Evolutionary conservation across 64 coral and sea anemone genomes (phyloP).

Genomic region (Anthopleura sola): DNA sequence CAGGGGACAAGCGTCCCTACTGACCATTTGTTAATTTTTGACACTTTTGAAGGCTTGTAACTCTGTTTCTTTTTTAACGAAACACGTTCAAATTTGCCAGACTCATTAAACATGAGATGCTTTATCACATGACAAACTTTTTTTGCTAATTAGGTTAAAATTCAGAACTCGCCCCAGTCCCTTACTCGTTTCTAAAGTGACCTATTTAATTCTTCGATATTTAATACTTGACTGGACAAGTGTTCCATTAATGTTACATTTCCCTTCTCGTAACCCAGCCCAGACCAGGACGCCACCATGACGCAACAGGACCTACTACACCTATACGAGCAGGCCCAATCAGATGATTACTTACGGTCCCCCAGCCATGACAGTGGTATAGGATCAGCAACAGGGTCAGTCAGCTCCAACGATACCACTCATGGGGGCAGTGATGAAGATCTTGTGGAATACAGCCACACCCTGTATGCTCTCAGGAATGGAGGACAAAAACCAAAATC

Average conservation of each 20-base stretch:
- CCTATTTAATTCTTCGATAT: too few relatives aligned
- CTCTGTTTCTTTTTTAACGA: too few relatives aligned
- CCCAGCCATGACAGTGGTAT: constrained; percentile 79
- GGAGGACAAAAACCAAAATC: not conserved
- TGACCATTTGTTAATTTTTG: too few relatives aligned
- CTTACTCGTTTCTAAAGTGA: not conserved
- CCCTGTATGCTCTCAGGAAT: constrained; percentile 11
- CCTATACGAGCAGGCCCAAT: constrained; percentile 63
- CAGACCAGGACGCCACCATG: constrained; percentile 23
- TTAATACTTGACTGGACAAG: too few relatives aligned
- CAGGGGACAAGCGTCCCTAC: too few relatives aligned
- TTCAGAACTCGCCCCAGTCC: too few relatives aligned
- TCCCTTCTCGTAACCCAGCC: not conserved
- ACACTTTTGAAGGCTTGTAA: too few relatives aligned
- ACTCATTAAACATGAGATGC: too few relatives aligned
- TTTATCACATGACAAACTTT: too few relatives aligned
- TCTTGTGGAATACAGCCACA: constrained; percentile 59
- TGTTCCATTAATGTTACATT: not conserved
- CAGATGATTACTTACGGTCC: constrained; percentile 38
- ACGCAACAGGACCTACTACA: constrained; percentile 54
- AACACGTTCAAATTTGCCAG: too few relatives aligned
- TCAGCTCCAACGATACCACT: constrained; percentile 93
- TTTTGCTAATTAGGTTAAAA: too few relatives aligned
- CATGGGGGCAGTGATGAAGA: constrained; percentile 90
- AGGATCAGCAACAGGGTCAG: constrained; percentile 85